Percentiles rank a stretch among this genome's conserved stretches.
phyloP scores from a whole-genome alignment of 2,888 invertebrate genomes.

The Drosophila emarginata region DNA sequence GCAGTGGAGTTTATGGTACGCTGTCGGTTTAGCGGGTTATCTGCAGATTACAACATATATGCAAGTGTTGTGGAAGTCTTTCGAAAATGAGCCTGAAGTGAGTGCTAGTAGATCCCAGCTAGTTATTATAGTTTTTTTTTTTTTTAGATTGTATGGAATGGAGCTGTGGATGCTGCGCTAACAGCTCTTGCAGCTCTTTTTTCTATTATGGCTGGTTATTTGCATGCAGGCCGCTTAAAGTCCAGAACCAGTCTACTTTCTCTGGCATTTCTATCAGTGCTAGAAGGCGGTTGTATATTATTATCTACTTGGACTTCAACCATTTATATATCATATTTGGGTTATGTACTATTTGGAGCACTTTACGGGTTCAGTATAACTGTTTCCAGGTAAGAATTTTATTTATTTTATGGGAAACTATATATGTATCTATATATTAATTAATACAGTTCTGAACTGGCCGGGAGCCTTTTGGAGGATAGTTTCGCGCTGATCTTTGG shows the following conservation, averaged over 20 bases:
- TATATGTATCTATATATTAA: not conserved
- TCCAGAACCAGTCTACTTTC: conserved; percentile 82
- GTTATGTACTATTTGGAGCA: conserved; percentile 90
- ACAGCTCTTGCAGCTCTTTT: conserved; percentile 87
- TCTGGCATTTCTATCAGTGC: conserved; percentile 83
- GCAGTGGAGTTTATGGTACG: conserved; percentile 92
- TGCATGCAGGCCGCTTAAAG: conserved; percentile 76
- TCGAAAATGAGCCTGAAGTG: conserved; percentile 81
- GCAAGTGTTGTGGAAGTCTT: conserved; percentile 88
- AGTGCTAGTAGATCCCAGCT: conserved; percentile 8
- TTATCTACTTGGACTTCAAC: conserved; percentile 84
- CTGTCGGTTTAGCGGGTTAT: conserved; percentile 87
- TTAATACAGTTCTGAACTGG: conserved; percentile 90
- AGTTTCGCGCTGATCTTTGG: conserved; percentile 96
- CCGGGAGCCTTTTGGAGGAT: conserved; percentile 89
- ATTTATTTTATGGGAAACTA: not conserved
- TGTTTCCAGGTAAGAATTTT: conserved; percentile 71
- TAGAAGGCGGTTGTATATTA: conserved; percentile 85
- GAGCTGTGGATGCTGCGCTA: conserved; percentile 90
- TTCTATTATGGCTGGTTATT: conserved; percentile 84
- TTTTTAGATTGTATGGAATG: conserved; percentile 84
- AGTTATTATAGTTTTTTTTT: not conserved
- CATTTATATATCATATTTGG: conserved; percentile 89
- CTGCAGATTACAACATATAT: conserved; percentile 88
- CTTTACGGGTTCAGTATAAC: conserved; percentile 87